phyloP scores from a whole-genome alignment of 2,797 vertebrate species.

The Syncerus caffer region DNA sequence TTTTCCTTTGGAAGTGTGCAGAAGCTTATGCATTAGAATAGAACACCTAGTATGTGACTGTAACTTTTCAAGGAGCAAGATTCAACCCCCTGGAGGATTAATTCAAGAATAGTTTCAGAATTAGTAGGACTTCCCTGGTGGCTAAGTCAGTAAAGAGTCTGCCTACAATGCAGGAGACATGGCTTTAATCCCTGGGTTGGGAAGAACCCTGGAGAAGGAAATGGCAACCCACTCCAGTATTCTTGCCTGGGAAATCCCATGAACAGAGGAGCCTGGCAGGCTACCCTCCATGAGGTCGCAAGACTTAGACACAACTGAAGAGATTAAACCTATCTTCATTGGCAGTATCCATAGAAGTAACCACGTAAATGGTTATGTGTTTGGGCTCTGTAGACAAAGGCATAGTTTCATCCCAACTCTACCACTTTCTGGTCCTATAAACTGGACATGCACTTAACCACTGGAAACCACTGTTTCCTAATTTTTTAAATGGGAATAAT shows the following conservation, averaged over 20 bases:
- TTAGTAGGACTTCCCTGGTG: not conserved
- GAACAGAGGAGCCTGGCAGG: not conserved
- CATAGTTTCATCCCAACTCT: not conserved
- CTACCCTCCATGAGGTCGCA: not conserved
- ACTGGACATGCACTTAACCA: not conserved
- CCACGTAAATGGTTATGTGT: not conserved
- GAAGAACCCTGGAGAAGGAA: not conserved
- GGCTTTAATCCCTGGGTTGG: not conserved
- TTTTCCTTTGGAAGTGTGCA: not conserved
- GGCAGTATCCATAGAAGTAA: not conserved
- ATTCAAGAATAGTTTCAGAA: conserved; percentile 3
- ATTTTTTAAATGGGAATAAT: not conserved
- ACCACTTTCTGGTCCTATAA: not conserved
- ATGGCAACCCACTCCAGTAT: not conserved
- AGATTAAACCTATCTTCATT: not conserved
- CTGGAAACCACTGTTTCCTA: not conserved
- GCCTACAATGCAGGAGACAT: not conserved
- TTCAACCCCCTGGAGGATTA: not conserved
- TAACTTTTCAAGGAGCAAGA: not conserved
- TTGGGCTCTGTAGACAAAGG: not conserved
- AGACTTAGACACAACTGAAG: not conserved
- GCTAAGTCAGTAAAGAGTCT: not conserved
- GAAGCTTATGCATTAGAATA: not conserved
- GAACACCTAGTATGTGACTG: not conserved
- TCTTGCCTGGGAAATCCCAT: not conserved